A percentile compares a stretch with the other conserved stretches of the same genome.
Evolutionary conservation across 2,797 vertebrate genomes (phyloP).

Genomic region (Myotis planiceps): DNA sequence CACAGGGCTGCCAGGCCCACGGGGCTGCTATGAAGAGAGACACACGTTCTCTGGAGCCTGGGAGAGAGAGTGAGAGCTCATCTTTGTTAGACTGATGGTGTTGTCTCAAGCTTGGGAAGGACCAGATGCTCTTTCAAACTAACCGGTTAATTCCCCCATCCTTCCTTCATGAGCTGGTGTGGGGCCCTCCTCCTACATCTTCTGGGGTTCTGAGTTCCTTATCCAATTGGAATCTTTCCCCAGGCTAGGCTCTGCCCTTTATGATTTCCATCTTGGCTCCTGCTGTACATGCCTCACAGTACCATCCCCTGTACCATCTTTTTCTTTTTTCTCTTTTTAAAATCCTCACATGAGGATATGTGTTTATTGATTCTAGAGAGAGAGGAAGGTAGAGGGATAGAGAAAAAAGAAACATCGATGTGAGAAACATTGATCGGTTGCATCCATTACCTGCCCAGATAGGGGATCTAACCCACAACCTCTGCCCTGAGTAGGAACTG

Average conservation of each 20-base stretch:
- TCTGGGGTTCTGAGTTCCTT: not conserved
- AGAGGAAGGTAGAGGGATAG: not conserved
- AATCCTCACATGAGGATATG: not conserved
- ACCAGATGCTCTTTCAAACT: not conserved
- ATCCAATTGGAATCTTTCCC: not conserved
- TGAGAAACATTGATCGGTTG: not conserved
- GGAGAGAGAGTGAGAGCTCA: no score
- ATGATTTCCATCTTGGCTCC: not conserved
- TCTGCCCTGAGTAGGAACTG: not conserved
- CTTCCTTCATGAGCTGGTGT: not conserved
- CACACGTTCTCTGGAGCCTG: accelerated
- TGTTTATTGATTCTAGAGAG: not conserved
- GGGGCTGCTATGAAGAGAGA: not conserved
- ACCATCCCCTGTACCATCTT: not conserved
- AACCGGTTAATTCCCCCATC: not conserved
- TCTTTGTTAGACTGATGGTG: no score
- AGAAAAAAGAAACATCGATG: not conserved
- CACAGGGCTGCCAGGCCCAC: not conserved
- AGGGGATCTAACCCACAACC: not conserved
- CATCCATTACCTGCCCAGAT: not conserved
- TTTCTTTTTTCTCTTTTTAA: not conserved
- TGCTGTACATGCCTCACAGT: not conserved
- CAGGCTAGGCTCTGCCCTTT: not conserved
- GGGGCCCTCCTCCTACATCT: not conserved
- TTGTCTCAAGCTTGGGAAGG: no score